These are phyloP conservation scores for Rhynchotus rufescens DNA, from an alignment of 2,797 vertebrate genomes.

Conservation along the genomic window DNA sequence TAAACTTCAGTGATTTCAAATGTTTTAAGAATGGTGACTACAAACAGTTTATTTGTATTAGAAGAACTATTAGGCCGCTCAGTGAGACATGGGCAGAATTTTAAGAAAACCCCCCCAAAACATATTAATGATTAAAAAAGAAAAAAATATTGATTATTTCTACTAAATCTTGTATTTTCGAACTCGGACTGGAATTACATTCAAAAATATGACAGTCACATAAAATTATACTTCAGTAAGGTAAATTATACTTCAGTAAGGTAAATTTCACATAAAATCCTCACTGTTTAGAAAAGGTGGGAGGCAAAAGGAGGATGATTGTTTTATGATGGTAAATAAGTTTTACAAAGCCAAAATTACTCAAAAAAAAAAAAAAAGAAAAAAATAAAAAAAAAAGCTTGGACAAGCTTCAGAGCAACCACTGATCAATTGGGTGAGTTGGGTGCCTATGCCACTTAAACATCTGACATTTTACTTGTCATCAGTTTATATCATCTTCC, in stretches of 20 bases:
- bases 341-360: not conserved
- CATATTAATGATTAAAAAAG: not conserved
- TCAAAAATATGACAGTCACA: not conserved
- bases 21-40: not conserved
- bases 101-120: not conserved
- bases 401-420: not conserved
- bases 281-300: not conserved
- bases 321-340: not conserved
- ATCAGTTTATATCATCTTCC: not conserved
- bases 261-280: not conserved
- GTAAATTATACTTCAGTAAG: not conserved
- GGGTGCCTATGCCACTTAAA: not conserved
- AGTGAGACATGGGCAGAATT: not conserved
- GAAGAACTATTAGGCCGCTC: not conserved
- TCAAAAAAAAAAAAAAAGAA: not conserved
- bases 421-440: not conserved
- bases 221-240: not conserved
- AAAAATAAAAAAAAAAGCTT: too few relatives aligned
- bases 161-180: not conserved
- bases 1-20: not conserved
- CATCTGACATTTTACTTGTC: constrained; percentile 4
- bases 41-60: not conserved
- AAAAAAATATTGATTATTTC: not conserved
- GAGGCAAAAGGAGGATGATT: fast-evolving
- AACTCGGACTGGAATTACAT: not conserved